These are phyloP conservation scores for Sinelater perroti DNA, from an alignment of 2,888 invertebrate genomes.

Conservation along the genomic window DNA sequence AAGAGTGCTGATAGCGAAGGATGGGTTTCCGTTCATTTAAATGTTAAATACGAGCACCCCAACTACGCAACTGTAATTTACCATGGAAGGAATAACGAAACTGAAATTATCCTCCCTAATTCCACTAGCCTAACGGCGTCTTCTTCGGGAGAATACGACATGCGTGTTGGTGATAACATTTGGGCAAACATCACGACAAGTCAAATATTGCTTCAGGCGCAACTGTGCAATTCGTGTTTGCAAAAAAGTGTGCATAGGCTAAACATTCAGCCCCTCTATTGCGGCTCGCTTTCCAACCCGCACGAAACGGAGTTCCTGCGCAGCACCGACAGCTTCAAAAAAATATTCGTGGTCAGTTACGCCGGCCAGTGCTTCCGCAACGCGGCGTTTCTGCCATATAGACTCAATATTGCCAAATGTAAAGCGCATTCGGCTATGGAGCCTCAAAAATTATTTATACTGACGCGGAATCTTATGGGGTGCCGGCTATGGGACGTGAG, in stretches of 20 bases:
- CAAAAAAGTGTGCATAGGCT: conserved; percentile 15
- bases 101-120: conserved; percentile 25
- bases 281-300: not conserved
- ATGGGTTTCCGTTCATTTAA: conserved; percentile 32
- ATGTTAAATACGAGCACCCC: conserved; percentile 40
- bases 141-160: conserved; percentile 11
- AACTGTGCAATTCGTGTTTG: conserved; percentile 15
- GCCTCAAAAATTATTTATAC: conserved; percentile 27
- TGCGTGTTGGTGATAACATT: conserved; percentile 8
- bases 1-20: conserved; percentile 3
- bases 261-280: conserved; percentile 22
- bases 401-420: conserved; percentile 11
- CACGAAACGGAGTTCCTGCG: conserved; percentile 8
- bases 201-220: conserved; percentile 18
- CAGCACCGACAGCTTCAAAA: conserved; percentile 23
- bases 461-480: conserved; percentile 25
- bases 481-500: conserved; percentile 31
- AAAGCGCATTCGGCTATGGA: conserved; percentile 18
- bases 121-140: conserved; percentile 14
- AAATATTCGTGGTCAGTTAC: conserved; percentile 27
- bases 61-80: conserved; percentile 35
- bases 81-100: conserved; percentile 16
- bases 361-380: conserved; percentile 26
- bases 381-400: not conserved
- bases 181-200: conserved; percentile 12